These are phyloP conservation scores for Syngnathus scovelli DNA, from an alignment of 2,113 vertebrate genomes.

Conservation along the genomic window DNA sequence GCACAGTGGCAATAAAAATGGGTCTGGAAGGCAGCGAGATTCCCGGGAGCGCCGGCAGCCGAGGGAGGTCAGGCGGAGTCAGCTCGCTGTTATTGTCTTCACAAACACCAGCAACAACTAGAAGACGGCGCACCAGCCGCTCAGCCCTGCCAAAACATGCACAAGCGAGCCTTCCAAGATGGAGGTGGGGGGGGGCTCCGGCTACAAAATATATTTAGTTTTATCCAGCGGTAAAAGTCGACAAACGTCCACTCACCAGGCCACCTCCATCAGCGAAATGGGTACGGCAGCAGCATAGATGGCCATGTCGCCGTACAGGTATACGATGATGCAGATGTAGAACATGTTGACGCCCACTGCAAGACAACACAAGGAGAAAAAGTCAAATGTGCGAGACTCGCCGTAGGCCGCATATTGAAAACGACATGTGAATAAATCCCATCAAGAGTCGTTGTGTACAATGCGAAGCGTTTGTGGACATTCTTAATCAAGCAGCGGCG, in stretches of 20 bases:
- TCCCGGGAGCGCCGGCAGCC: constrained; percentile 1
- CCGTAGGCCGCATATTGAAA: background rate
- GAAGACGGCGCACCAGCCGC: background rate
- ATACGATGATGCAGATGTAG: constrained; percentile 97
- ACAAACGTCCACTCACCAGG: constrained; percentile 78
- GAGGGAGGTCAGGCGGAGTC: constrained; percentile 7
- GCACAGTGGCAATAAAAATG: constrained; percentile 56
- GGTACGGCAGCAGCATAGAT: constrained; percentile 97
- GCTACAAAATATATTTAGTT: background rate
- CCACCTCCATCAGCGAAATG: constrained; percentile 91
- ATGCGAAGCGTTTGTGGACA: background rate
- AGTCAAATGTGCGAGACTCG: too few relatives aligned
- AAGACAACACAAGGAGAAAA: constrained; percentile 26
- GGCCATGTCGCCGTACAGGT: constrained; percentile 95
- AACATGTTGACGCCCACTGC: constrained; percentile 96
- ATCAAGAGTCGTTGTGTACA: background rate
- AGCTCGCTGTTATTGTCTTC: constrained; percentile 43
- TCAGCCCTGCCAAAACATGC: constrained; percentile 1
- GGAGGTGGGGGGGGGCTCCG: background rate
- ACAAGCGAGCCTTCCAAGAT: constrained; percentile 7
- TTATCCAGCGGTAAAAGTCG: constrained; percentile 9
- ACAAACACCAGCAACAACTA: background rate
- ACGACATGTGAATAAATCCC: background rate
- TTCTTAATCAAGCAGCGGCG: background rate
- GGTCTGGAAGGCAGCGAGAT: constrained; percentile 28